Conservation (phyloP, 1,140 invertebrate species). For the Holotrichia oblita region DNA sequence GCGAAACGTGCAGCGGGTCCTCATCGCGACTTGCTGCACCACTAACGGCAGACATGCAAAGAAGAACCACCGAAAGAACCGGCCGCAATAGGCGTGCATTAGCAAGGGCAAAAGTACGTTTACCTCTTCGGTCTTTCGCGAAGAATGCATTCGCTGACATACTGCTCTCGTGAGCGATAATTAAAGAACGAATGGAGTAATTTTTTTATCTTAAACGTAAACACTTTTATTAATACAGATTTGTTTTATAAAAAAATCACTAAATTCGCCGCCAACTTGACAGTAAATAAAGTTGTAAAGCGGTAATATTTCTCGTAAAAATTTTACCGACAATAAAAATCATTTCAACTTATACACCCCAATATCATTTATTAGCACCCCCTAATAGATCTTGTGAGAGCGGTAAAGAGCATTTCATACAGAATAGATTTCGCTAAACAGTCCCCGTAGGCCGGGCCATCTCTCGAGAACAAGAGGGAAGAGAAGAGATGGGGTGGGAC, state of each 20-base stretch:
- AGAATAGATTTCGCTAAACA: conserved; percentile 1
- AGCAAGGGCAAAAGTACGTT: conserved; percentile 32
- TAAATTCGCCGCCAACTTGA: no score
- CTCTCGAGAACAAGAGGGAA: not conserved
- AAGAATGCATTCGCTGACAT: not conserved
- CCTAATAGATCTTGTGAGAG: no score
- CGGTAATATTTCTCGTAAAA: no score
- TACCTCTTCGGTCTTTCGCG: conserved; percentile 24
- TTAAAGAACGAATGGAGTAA: no score
- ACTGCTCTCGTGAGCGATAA: not conserved
- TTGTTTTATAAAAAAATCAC: no score
- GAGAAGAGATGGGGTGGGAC: not conserved
- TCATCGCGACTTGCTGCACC: not conserved
- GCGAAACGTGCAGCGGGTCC: not conserved
- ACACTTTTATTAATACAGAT: no score
- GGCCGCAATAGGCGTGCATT: not conserved
- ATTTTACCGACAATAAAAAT: no score
- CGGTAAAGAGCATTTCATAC: not conserved
- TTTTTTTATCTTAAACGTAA: no score
- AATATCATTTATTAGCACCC: no score
- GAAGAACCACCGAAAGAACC: not conserved
- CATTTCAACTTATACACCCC: no score
- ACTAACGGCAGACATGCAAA: conserved; percentile 19
- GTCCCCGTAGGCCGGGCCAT: not conserved
- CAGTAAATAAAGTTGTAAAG: no score